Evolutionary conservation across 2,113 vertebrate species (phyloP).

Genomic region (Menidia beryllina): DNA sequence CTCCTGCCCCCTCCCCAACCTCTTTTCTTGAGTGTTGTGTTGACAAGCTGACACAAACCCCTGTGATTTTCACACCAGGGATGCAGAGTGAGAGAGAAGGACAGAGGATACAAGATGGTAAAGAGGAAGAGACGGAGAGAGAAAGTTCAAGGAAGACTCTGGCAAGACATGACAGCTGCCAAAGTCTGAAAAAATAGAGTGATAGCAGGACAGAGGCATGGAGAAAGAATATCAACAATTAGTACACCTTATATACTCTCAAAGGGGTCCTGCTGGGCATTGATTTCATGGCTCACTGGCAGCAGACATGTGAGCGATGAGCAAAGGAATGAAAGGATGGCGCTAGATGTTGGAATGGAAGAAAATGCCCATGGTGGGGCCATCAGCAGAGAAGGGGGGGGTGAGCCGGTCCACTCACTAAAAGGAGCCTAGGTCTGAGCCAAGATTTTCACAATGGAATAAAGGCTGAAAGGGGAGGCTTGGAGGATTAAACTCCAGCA

Average conservation of each 20-base stretch:
- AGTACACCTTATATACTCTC: conserved; percentile 78
- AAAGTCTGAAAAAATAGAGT: conserved; percentile 53
- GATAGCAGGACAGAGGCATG: conserved; percentile 59
- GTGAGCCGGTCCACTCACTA: conserved; percentile 62
- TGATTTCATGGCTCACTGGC: conserved; percentile 70
- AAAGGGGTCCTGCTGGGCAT: conserved; percentile 63
- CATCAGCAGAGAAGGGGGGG: conserved; percentile 45
- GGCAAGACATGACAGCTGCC: conserved; percentile 67
- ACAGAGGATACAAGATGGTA: conserved; percentile 44
- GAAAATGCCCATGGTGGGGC: conserved; percentile 51
- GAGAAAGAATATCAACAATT: conserved; percentile 81
- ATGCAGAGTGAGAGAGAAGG: conserved; percentile 60
- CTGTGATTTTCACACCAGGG: conserved; percentile 79
- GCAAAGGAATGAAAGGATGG: conserved; percentile 55
- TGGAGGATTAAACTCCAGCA: conserved; percentile 80
- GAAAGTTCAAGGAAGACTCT: conserved; percentile 58
- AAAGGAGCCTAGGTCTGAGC: conserved; percentile 73
- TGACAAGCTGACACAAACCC: conserved; percentile 79
- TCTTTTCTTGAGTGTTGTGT: conserved; percentile 71
- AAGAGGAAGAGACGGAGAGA: conserved; percentile 52
- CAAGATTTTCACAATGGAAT: conserved; percentile 81
- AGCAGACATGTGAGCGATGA: conserved; percentile 54
- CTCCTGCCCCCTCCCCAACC: conserved; percentile 35
- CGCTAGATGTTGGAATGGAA: conserved; percentile 48
- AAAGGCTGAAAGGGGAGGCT: conserved; percentile 75